A percentile compares a stretch with the other conserved stretches of the same genome.
These are phyloP conservation scores for Neodiprion pinetum DNA, from an alignment of 1,140 invertebrate species.

Conservation along the genomic window DNA sequence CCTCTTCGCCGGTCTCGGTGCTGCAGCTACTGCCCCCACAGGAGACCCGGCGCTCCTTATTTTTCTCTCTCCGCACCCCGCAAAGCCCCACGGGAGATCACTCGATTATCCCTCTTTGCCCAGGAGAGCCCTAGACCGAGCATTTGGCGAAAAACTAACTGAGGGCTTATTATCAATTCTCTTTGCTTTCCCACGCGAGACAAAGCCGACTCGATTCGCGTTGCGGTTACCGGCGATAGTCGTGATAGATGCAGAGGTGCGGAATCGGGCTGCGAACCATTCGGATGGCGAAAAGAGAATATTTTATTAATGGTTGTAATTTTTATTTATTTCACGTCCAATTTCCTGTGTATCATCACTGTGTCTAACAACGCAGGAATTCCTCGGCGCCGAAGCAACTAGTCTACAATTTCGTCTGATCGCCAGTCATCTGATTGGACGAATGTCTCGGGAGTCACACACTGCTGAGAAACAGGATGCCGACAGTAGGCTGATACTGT, in stretches of 20 bases:
- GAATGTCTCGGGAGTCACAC: conserved; percentile 75
- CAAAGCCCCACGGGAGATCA: conserved; percentile 41
- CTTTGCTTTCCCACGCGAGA: conserved; percentile 44
- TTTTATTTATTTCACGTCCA: neutral
- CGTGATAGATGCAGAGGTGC: conserved; percentile 6
- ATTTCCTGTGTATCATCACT: neutral
- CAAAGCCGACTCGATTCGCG: conserved; percentile 12
- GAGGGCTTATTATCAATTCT: conserved; percentile 47
- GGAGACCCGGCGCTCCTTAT: neutral
- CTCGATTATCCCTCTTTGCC: conserved; percentile 45
- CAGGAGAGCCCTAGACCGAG: conserved; percentile 3
- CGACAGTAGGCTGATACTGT: conserved; percentile 64
- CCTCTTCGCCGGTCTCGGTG: too few species aligned
- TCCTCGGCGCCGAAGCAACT: conserved; percentile 84
- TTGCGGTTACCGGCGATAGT: neutral
- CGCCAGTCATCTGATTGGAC: conserved; percentile 76
- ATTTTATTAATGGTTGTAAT: neutral
- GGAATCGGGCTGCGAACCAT: too few species aligned
- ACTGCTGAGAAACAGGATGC: conserved; percentile 42
- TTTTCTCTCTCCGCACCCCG: conserved; percentile 33
- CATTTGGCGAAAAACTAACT: conserved; percentile 2
- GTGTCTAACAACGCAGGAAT: conserved; percentile 68
- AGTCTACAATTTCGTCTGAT: conserved; percentile 90
- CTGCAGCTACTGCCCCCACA: neutral
- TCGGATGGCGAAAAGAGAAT: too few species aligned